Base-by-base conservation (phyloP, 1,140 invertebrate species). In the Apis cerana region DNA sequence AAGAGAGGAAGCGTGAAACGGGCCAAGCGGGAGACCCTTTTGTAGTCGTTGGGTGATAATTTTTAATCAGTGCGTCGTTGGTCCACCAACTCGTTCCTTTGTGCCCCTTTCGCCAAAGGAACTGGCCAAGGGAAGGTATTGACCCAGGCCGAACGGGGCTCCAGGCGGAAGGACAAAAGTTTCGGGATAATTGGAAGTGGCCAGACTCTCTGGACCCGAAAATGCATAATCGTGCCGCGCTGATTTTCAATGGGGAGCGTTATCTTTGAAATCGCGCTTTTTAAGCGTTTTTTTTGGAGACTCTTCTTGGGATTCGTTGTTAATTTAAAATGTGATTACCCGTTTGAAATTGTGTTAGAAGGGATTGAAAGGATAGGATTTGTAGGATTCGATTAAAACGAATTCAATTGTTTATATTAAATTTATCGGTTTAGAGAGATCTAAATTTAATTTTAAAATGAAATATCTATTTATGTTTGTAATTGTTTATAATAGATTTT, bases 61-160 rank as follows among this genome's bases (percentile, higher is more conserved):
- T 91, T 91, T 91, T 91, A 91, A 91, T 91, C 90, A 91, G 90
- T 84, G 90, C 86, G 86, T 86, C 89, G 86, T 91, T 83, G 76
- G 86, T 88, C 72, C 85, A 77, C 84, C 84, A 88, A 83, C 88
- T 82, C 81, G 84, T 82, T 81, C 81, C 78, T 89, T 90, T 86
- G 85, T 87, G 81, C 81, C 85, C 79, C 80, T 83, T 84, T 87
- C 84, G 80, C 87, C 33, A 43, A 75, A 70, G 80, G 75, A 86
- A 69, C 85, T 52, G 80, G 59, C 68, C 70, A 75, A 61, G 84
- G 77, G 58, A 83, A 83, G 80, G 84, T 83, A 85, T 87, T 87
- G 87, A 85, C 87, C 87, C 70, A 70, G 72, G 61, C 79, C 79
- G 59, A 72, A 50, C 33, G 33, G 62, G 56, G 56, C 65, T 23